Evolutionary conservation across 1,140 invertebrate species (phyloP).

Genomic region (Hesperophylax magnus): DNA sequence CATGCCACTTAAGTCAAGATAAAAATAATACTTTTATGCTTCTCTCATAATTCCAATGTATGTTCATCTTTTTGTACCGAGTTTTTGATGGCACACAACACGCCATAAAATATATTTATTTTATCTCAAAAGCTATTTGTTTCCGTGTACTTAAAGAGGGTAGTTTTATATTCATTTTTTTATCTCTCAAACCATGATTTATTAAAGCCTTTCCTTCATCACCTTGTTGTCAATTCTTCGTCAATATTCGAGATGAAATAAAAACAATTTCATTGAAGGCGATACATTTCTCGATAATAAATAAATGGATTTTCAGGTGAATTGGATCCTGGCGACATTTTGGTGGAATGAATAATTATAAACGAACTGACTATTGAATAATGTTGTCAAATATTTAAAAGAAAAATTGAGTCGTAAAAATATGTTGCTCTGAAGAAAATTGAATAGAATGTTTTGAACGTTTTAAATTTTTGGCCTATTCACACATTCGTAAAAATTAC

Average conservation of each 20-base stretch:
- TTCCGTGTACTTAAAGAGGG: constrained; percentile 16
- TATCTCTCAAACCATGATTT: neutral
- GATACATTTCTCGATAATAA: constrained; percentile 7
- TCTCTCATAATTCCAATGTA: neutral
- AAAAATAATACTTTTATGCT: too few relatives aligned
- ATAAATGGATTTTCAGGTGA: constrained; percentile 23
- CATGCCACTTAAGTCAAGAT: too few relatives aligned
- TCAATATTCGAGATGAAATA: neutral
- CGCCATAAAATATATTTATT: constrained; percentile 51
- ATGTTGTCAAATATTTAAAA: too few relatives aligned
- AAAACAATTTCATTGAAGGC: constrained; percentile 4
- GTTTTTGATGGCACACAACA: constrained; percentile 45
- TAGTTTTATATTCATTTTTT: constrained; percentile 22
- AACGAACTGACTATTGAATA: neutral
- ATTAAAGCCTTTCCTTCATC: neutral
- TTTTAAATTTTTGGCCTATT: too few relatives aligned
- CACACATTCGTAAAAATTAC: too few relatives aligned
- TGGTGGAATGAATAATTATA: neutral
- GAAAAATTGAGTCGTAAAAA: too few relatives aligned
- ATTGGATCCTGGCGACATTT: neutral
- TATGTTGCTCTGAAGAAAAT: too few relatives aligned
- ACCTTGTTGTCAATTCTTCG: neutral
- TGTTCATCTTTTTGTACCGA: constrained; percentile 33
- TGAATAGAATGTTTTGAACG: too few relatives aligned
- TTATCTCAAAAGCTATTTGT: constrained; percentile 48